Base-by-base conservation (phyloP, 2,797 vertebrate genomes). In the Vespertilio murinus region DNA sequence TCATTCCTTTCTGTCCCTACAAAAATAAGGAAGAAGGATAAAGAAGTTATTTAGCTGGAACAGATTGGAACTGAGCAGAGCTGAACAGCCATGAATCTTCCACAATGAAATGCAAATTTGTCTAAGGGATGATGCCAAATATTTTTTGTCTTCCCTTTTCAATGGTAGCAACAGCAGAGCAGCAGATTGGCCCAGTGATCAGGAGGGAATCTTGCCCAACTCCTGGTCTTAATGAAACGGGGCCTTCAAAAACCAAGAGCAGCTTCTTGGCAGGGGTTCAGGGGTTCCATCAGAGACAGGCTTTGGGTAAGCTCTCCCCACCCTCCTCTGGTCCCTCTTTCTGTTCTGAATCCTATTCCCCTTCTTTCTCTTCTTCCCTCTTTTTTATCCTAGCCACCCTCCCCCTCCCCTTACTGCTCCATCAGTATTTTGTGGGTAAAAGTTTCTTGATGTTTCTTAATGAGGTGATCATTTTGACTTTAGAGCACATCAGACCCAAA, bases 71-170 rank as follows among this genome's bases (percentile, higher is more conserved):
- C 83, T 78, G 87, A 97, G 90, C 86, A 90, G 97, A 87, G 64
- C 86, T 91, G 97, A 97, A 96, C 95, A 97, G 97, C 97, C 95
- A 93, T 93, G 97, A 86, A 95, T 95, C 94, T 93, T 96, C 81
- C 90, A 96, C 93, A 94, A 78, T 77, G 96, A 97, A 97, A 97
- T 96, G 90, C 96, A 96, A 97, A 97, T 96, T 95, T 97, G 93
- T 90, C 96, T 97, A 94, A 95, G 92, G 91, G 78, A 38, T 20
- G 28, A 83, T 89, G 93, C 96, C 95, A 97, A 96, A 45, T 78
- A 49, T 75, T 93, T 90, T 94, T 97, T 97, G 91, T 77, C 59
- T 83, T 90, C 75, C 42, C 61, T 79, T 67, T 56, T 89, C 90
- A 61, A 3, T 89, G 67, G 84, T 75, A 93, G 95, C 94, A 96